A percentile compares a stretch with the other conserved stretches of the same genome.
Evolutionary conservation across 2,888 invertebrate genomes (phyloP).

Genomic region (Lochmaea crataegi): DNA sequence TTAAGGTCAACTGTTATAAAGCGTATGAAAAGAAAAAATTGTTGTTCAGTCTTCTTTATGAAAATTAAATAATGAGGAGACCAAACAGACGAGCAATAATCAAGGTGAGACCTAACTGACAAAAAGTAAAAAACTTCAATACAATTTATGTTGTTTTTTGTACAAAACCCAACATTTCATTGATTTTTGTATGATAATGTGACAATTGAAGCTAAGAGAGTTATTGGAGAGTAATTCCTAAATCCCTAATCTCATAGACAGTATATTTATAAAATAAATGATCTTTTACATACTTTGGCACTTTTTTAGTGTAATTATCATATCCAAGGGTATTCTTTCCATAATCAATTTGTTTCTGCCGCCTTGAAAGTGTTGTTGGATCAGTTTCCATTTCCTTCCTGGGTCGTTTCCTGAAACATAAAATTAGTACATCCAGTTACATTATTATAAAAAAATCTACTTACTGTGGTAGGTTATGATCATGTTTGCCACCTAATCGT

Average conservation of each 20-base stretch:
- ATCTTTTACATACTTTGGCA: slow-evolving; percentile 74
- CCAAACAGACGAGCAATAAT: no score
- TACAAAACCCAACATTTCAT: no score
- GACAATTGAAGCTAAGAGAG: no score
- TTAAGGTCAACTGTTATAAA: no score
- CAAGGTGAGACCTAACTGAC: no score
- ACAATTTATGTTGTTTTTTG: no score
- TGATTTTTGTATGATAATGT: no score
- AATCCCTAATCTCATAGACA: background rate
- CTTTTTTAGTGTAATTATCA: slow-evolving; percentile 75
- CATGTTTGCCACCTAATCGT: slow-evolving; percentile 30
- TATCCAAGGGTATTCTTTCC: slow-evolving; percentile 94
- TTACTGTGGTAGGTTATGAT: slow-evolving; percentile 32
- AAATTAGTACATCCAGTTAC: background rate
- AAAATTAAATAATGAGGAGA: no score
- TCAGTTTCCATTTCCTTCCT: slow-evolving; percentile 73
- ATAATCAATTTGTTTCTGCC: slow-evolving; percentile 95
- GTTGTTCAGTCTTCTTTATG: no score
- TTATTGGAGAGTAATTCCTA: no score
- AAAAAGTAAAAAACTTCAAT: no score
- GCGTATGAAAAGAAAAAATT: no score
- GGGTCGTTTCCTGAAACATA: slow-evolving; percentile 38
- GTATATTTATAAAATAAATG: background rate
- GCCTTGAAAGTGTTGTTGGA: slow-evolving; percentile 74
- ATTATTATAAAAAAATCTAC: background rate